A percentile compares a stretch with the other conserved stretches of the same genome.
phyloP scores from a whole-genome alignment of 2,113 vertebrate species.

The Gobius niger region DNA sequence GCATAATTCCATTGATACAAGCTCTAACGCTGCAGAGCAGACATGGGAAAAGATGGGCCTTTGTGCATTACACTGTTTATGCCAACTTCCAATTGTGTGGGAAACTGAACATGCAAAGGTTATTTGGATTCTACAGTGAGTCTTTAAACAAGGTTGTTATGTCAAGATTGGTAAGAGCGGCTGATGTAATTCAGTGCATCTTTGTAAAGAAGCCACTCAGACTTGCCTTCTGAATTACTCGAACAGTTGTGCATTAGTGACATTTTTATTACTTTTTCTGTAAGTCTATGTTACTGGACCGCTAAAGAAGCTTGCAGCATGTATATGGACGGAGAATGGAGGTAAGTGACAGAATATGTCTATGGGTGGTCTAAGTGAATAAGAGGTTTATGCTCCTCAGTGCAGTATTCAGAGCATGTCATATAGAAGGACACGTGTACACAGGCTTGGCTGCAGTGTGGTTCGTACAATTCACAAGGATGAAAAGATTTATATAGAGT shows the following conservation, averaged over 20 bases:
- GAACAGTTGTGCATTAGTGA: not conserved
- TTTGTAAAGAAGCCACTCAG: not conserved
- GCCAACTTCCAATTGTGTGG: not conserved
- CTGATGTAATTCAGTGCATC: not conserved
- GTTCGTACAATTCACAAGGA: no score
- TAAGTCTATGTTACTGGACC: no score
- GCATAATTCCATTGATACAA: conserved; percentile 8
- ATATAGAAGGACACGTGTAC: no score
- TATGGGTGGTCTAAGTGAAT: no score
- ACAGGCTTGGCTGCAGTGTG: no score
- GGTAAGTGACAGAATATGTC: no score
- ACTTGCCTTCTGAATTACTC: not conserved
- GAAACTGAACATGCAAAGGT: not conserved
- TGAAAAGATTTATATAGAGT: no score
- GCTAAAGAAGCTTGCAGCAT: no score
- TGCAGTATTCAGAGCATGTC: no score
- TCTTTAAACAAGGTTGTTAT: not conserved
- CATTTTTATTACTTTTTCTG: not conserved
- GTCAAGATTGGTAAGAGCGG: not conserved
- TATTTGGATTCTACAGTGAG: not conserved
- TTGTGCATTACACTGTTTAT: not conserved
- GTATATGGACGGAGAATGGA: no score
- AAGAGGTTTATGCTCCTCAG: no score
- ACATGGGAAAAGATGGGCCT: no score
- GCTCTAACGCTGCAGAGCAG: not conserved